Conservation (phyloP, 2,797 vertebrate genomes). For the Chromobotia macracanthus region DNA sequence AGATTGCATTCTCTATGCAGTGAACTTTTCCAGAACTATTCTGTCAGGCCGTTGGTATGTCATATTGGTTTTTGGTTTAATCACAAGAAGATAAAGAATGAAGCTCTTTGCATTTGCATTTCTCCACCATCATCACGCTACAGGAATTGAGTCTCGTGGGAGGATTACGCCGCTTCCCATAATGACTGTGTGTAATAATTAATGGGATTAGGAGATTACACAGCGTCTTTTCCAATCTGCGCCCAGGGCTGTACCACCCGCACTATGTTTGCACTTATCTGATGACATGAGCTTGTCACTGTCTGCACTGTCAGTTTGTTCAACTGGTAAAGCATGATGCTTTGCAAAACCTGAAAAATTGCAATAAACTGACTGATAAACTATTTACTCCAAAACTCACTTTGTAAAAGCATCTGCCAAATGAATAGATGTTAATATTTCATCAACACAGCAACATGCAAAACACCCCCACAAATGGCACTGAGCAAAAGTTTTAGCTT, state of each 20-base stretch:
- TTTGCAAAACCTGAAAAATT: background rate
- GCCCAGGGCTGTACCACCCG: conserved; percentile 51
- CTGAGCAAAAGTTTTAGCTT: too few species aligned
- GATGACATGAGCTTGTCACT: conserved; percentile 34
- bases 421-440: too few species aligned
- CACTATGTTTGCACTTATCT: conserved; percentile 50
- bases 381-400: too few species aligned
- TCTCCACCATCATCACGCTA: conserved; percentile 18
- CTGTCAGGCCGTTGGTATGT: background rate
- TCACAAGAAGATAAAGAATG: background rate
- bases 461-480: too few species aligned
- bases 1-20: background rate
- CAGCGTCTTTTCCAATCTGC: conserved; percentile 46
- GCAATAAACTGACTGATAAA: too few species aligned
- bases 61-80: background rate
- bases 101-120: conserved; percentile 6
- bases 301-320: conserved; percentile 22
- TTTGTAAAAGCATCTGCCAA: too few species aligned
- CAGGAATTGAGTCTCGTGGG: conserved; percentile 48
- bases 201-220: conserved; percentile 66
- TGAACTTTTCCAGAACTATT: too few species aligned
- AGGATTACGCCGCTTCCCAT: conserved; percentile 50
- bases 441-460: too few species aligned
- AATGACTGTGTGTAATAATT: conserved; percentile 63
- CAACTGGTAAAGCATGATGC: too few species aligned